Conservation (phyloP, 2,888 invertebrate species). For the Mechanitis messenoides region DNA sequence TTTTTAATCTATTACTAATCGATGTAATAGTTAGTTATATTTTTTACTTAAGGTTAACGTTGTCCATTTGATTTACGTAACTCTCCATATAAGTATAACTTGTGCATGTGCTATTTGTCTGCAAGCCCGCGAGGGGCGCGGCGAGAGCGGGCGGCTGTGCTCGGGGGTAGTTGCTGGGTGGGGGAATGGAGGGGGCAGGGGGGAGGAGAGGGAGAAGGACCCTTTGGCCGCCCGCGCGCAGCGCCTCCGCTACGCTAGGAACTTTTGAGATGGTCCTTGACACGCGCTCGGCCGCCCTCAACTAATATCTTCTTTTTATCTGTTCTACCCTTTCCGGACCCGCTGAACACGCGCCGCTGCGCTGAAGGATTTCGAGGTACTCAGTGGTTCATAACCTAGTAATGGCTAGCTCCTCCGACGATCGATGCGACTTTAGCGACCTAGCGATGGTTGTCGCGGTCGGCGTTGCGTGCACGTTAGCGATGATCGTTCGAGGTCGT, state of each 20-base stretch:
- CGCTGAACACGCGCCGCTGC: constrained; percentile 81
- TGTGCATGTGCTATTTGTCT: constrained; percentile 69
- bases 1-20: constrained; percentile 57
- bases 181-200: not conserved
- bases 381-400: constrained; percentile 75
- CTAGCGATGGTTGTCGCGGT: constrained; percentile 60
- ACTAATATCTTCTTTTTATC: constrained; percentile 82
- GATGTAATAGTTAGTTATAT: constrained; percentile 67
- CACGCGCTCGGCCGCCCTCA: constrained; percentile 71
- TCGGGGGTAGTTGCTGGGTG: not conserved
- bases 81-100: constrained; percentile 42
- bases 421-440: constrained; percentile 62
- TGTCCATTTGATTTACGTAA: constrained; percentile 56
- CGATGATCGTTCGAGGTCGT: constrained; percentile 74
- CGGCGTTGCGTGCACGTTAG: constrained; percentile 58
- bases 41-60: constrained; percentile 59
- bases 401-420: constrained; percentile 71
- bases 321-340: constrained; percentile 83
- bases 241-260: constrained; percentile 75
- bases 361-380: constrained; percentile 92
- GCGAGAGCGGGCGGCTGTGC: constrained; percentile 15
- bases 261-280: constrained; percentile 96
- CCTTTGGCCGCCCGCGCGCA: constrained; percentile 28
- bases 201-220: not conserved
- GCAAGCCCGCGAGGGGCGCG: constrained; percentile 33